phyloP scores from a whole-genome alignment of 2,113 vertebrate species.

The Mobula hypostoma region DNA sequence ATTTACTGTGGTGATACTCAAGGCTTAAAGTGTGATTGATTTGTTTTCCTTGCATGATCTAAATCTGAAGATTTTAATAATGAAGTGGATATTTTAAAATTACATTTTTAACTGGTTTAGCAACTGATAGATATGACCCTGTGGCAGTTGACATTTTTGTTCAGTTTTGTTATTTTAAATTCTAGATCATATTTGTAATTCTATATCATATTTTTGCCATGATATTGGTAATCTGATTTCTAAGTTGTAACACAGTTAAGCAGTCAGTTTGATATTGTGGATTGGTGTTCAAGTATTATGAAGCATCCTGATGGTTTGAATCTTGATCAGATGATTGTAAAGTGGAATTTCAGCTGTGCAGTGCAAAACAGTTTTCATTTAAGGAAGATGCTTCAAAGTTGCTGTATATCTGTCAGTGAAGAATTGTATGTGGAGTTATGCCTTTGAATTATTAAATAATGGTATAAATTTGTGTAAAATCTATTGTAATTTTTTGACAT shows the following conservation, averaged over 20 bases:
- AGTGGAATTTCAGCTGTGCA: neutral
- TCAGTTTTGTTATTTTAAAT: neutral
- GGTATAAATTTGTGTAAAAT: neutral
- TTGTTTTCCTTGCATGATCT: neutral
- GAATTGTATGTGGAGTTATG: neutral
- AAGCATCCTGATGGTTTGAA: neutral
- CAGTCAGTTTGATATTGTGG: neutral
- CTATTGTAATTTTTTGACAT: neutral
- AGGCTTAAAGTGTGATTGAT: neutral
- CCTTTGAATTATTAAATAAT: neutral
- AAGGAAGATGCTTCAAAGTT: neutral
- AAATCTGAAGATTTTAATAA: neutral
- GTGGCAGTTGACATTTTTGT: neutral
- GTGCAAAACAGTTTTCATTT: neutral
- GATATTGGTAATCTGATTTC: neutral
- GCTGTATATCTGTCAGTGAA: neutral
- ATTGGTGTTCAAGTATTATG: neutral
- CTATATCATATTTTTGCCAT: too few relatives aligned
- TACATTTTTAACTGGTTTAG: neutral
- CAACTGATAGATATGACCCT: neutral
- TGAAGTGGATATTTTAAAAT: neutral
- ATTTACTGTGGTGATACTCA: neutral
- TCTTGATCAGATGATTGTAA: neutral
- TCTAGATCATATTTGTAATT: neutral
- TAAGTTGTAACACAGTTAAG: neutral